These are phyloP conservation scores for Tauraco hartlaubi DNA, from an alignment of 2,797 vertebrate genomes.

Conservation along the genomic window DNA sequence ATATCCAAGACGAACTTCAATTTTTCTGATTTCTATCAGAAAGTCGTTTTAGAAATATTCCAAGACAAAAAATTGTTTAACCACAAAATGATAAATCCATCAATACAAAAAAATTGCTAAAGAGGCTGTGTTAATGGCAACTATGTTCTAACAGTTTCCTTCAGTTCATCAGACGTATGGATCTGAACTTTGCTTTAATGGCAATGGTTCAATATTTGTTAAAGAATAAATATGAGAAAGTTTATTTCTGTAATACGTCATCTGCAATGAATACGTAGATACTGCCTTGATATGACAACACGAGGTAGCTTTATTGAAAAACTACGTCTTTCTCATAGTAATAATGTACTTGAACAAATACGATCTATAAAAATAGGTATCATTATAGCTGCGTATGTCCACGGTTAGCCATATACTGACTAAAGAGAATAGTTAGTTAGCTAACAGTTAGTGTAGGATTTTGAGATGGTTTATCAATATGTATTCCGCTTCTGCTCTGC, in stretches of 20 bases:
- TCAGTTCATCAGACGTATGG: not conserved
- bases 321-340: not conserved
- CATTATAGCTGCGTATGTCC: not conserved
- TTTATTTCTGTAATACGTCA: not conserved
- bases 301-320: slow-evolving; percentile 33
- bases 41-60: not conserved
- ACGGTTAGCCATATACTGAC: not conserved
- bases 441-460: not conserved
- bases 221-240: not conserved
- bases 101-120: not conserved
- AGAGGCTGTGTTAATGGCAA: not conserved
- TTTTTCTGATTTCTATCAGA: not conserved
- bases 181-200: slow-evolving; percentile 24
- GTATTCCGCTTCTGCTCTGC: not conserved
- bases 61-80: not conserved
- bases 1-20: not conserved
- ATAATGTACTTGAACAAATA: not conserved
- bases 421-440: not conserved
- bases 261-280: not conserved
- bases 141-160: not conserved
- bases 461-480: not conserved
- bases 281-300: not conserved
- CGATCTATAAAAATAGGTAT: not conserved
- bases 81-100: not conserved
- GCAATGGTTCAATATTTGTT: not conserved